These are phyloP conservation scores for Asteroscopus sphinx DNA, from an alignment of 2,888 invertebrate species.

Conservation along the genomic window DNA sequence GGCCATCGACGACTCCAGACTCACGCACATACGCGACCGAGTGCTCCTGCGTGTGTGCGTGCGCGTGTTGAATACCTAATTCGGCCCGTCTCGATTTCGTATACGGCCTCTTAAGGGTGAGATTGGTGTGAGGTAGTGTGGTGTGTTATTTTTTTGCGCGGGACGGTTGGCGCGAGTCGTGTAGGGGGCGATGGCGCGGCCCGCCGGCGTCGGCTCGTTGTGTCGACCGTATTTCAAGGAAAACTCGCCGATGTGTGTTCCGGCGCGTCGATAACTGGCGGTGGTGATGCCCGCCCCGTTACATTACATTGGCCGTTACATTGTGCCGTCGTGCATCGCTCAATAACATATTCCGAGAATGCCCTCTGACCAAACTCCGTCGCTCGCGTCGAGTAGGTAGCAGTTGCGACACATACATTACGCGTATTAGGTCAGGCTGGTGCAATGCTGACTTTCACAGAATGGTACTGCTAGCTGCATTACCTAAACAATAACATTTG, in stretches of 20 bases:
- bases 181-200: conserved; percentile 75
- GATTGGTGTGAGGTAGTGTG: conserved; percentile 69
- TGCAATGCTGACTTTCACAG: conserved; percentile 78
- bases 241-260: conserved; percentile 75
- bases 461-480: conserved; percentile 60
- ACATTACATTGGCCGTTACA: too few relatives aligned
- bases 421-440: conserved; percentile 69
- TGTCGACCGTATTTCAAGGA: conserved; percentile 82
- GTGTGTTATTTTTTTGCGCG: conserved; percentile 87
- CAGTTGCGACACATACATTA: conserved; percentile 68
- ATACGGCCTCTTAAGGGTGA: conserved; percentile 84
- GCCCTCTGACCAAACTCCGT: conserved; percentile 62
- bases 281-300: conserved; percentile 65
- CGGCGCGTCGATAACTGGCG: conserved; percentile 72
- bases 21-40: too few relatives aligned
- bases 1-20: too few relatives aligned
- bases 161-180: conserved; percentile 83
- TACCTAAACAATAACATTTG: conserved; percentile 58
- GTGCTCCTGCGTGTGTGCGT: too few relatives aligned
- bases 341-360: conserved; percentile 68
- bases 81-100: too few relatives aligned
- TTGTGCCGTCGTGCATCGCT: conserved; percentile 63
- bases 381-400: conserved; percentile 48
- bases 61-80: too few relatives aligned
- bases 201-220: conserved; percentile 70